Evolutionary conservation across 2,888 invertebrate genomes (phyloP), one percentile per base, ranked within the genome.

Genomic region (Peribatodes rhomboidaria): DNA sequence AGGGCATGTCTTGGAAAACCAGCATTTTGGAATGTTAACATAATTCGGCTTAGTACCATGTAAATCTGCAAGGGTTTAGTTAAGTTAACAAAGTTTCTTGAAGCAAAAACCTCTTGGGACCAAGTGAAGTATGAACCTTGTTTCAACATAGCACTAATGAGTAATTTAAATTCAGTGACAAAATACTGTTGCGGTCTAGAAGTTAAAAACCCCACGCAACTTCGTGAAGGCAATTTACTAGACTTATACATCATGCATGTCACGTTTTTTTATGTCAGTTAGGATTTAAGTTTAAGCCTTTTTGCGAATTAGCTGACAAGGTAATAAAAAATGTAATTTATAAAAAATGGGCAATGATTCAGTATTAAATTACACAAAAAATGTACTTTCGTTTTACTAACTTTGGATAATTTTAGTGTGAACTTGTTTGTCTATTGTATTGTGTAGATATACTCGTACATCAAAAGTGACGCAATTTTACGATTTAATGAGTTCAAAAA

Each of bases 131-230:
- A 20, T 50, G 18, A 18, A 35, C 50, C 50, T 7, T 6, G 18
- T 16, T 35, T 35, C 50, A 13, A 18, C 7, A 16, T 18, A 35
- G 18, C 18, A 10, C 13, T 42, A 59, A 59, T 50, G 16, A 16
- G 52, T 42, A 44, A 52, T 60, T 61, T 55, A 49, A 55, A 55
- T 55, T 55, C 54, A 41, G 61, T 61, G 20, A 13, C 47, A 49
- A 49, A 49, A 33, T 20, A 53, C 14, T 14, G 60, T 16, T 22
- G 20, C 10, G n/a, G 1, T 16, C 18, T 39, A 39, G 47, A 54
- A 10, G 11, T 20, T 18, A 50, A 49, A 61, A 37, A 37, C 47
- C n/a, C n/a, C 33, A 56, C 49, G 27, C 33, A 35, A 50, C 16
- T 22, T 18, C 13, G 47, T 27, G 27, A 54, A 50, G 16, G 50